Base-by-base conservation (phyloP, 2,888 invertebrate species). In the Brachyopa scutellaris region DNA sequence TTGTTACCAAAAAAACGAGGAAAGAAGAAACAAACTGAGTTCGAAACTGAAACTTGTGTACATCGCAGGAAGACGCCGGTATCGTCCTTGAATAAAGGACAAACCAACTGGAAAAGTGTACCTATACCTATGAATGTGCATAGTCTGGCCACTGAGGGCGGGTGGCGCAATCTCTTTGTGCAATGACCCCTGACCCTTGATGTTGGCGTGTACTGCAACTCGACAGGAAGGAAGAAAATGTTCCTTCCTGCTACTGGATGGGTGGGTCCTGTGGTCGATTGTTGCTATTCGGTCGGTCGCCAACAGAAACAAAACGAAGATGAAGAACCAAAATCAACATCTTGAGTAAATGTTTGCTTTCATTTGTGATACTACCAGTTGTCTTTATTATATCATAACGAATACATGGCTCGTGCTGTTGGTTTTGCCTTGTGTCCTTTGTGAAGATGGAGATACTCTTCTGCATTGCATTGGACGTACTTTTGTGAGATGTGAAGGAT, bases 71-170 rank as follows among this genome's bases (percentile, higher is more conserved):
- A 55, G 53, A 69, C 26, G 55, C 84, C 86, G 85, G 83, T 84
- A 86, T 88, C 88, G 89, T 89, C 89, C 89, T 89, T 89, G 88
- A 86, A 85, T 87, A 85, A 87, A 89, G 89, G 89, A 88, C 89
- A 88, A 88, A 88, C 88, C 88, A 88, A 89, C 62, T 77, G 82
- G 82, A 82, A 82, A 77, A 82, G 59, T 72, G 64, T 77, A 55
- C 77, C 82, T 77, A n/a, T n/a, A 66, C 57, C 51, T 51, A 59
- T 59, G 57, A 59, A 38, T 64, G 61, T 69, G 67, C 67, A 62
- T 49, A 59, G 36, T 11, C 11, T 40, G 17, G 19, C n/a, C n/a
- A n/a, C n/a, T n/a, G n/a, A 1, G 17, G 11, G 45, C 9, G 57
- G 11, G 23, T 21, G 45, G 21, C 3, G 26, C 6, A 49, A 62